Evolutionary conservation across 1,140 invertebrate species (phyloP), one percentile per base, ranked within the genome.

Genomic region (Anoplophora glabripennis): DNA sequence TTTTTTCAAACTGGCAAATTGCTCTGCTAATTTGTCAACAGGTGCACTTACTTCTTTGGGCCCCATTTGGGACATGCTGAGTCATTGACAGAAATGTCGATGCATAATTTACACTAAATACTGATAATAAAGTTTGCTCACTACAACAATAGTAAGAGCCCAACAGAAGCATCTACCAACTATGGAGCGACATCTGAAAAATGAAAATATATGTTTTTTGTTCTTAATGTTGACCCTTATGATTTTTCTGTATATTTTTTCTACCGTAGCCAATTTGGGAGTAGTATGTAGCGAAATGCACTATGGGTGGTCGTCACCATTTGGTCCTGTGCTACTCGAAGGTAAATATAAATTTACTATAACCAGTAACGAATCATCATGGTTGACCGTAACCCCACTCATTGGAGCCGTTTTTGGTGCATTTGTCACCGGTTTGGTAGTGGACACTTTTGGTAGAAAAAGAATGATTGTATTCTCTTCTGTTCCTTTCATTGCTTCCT

Each of bases 381-480:
- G 84, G 85, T 78, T 48, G 17, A 33, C 33, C n/a, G 34, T 41
- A n/a, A 18, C 14, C 1, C 21, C 36, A 17, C 41, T 41, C 9
- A 12, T 54, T n/a, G 40, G 52, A 14, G 15, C 38, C 5, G 7
- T 54, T 33, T 4, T 54, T 21, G 52, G 52, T 33, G 38, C 21
- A 15, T 18, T 14, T 21, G 37, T 68, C 17, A 59, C 58, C 41
- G 77, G 76, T 21, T 74, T 66, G 10, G 46, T 79, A 1, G 58
- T 68, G 0, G 71, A 83, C 64, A 77, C 73, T 51, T 74, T 85
- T 47, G 90, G 90, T 4, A 78, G 88, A 15, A 90, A 89, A 75
- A 76, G 74, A 18, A 84, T 86, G 0, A 79, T 92, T 0, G 70
- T 87, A 0, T 61, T 84, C 1, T 79, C 83, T 0, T 77, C 82